phyloP scores from a whole-genome alignment of 2,113 vertebrate species.

The Chaetorhynchus papuensis region DNA sequence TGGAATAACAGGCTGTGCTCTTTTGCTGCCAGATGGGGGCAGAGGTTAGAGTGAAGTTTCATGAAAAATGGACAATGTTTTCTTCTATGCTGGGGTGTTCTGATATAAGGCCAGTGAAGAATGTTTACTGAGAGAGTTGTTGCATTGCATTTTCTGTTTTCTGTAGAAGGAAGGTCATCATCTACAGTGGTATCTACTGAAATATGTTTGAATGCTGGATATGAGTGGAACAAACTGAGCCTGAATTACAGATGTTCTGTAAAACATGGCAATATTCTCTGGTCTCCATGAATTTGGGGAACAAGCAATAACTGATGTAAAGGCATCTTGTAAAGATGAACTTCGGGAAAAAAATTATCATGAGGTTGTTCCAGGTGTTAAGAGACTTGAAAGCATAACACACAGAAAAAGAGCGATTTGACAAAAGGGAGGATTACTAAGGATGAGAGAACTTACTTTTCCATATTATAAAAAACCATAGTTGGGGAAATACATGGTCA shows the following conservation, averaged over 20 bases:
- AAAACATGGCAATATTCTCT: not conserved
- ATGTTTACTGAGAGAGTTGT: not conserved
- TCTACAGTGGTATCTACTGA: not conserved
- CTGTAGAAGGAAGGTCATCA: not conserved
- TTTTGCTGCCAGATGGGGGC: not conserved
- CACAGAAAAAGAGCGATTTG: not conserved
- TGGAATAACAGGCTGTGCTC: not conserved
- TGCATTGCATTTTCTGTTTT: not conserved
- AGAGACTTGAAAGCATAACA: not conserved
- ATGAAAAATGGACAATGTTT: not conserved
- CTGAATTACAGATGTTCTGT: not conserved
- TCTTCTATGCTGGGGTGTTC: not conserved
- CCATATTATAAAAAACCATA: not conserved
- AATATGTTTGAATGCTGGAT: not conserved
- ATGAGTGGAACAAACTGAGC: not conserved
- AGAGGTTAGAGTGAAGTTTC: not conserved
- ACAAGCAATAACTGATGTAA: accelerated
- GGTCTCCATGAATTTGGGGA: not conserved
- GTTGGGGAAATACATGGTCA: not conserved
- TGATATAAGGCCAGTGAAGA: not conserved
- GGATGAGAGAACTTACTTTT: not conserved
- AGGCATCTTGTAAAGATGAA: not conserved
- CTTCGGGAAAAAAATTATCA: not conserved
- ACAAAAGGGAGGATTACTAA: not conserved
- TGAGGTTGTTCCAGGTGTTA: not conserved